A percentile compares a stretch with the other conserved stretches of the same genome.
Conservation (phyloP, 2,888 invertebrate genomes). For the Pardosa pseudoannulata region DNA sequence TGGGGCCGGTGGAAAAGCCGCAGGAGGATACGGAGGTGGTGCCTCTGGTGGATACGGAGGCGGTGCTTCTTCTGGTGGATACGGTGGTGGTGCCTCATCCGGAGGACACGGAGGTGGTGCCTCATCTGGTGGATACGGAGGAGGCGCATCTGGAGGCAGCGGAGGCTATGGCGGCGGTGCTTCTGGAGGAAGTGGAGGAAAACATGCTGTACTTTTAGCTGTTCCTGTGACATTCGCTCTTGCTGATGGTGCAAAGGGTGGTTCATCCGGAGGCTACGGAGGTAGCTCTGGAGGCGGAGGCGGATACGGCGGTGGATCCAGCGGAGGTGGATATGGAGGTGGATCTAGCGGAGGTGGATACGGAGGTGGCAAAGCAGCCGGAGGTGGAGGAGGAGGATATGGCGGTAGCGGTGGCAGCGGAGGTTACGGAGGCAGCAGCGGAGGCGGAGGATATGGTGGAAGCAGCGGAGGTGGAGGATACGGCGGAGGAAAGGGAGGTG, state of each 20-base stretch:
- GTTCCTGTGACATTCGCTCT: constrained; percentile 68
- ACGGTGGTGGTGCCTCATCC: constrained; percentile 48
- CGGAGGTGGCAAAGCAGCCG: constrained; percentile 1
- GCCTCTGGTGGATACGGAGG: constrained; percentile 35
- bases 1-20: not conserved
- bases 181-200: constrained; percentile 48
- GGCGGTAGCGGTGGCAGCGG: not conserved
- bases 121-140: constrained; percentile 24
- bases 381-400: constrained; percentile 18
- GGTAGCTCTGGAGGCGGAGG: constrained; percentile 34
- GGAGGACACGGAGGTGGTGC: constrained; percentile 31
- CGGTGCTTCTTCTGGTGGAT: constrained; percentile 33
- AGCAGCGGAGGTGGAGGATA: constrained; percentile 24
- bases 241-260: constrained; percentile 55
- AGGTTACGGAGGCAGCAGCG: constrained; percentile 12
- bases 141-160: constrained; percentile 11
- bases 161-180: constrained; percentile 36
- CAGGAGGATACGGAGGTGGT: constrained; percentile 24
- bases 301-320: constrained; percentile 26
- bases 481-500: constrained; percentile 18
- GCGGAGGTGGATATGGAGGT: constrained; percentile 35
- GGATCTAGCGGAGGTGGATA: constrained; percentile 20
- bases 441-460: constrained; percentile 29
- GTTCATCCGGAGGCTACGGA: constrained; percentile 55
- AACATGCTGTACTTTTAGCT: constrained; percentile 67